phyloP scores from a whole-genome alignment of 2,888 invertebrate genomes.

The Apamea epomidion region DNA sequence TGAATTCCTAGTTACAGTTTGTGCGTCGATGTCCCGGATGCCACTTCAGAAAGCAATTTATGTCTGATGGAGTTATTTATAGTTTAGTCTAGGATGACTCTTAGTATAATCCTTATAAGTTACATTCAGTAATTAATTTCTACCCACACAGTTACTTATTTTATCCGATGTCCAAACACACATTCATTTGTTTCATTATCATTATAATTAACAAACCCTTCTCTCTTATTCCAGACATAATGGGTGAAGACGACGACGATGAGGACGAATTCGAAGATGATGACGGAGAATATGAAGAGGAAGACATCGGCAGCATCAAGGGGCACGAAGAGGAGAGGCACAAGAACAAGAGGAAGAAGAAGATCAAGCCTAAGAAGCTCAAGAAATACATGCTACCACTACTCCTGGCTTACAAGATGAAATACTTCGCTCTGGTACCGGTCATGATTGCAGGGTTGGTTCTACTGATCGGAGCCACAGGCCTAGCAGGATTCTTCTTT shows the following conservation, averaged over 20 bases:
- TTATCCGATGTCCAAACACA: too few species aligned
- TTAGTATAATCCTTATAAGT: neutral
- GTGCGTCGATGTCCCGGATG: too few species aligned
- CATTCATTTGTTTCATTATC: too few species aligned
- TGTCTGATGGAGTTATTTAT: neutral
- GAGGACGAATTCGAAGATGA: constrained; percentile 81
- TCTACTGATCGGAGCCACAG: constrained; percentile 94
- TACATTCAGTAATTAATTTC: neutral
- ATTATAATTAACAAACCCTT: neutral
- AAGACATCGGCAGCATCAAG: constrained; percentile 69
- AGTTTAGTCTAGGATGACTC: neutral
- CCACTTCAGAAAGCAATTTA: too few species aligned
- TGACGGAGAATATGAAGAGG: constrained; percentile 74
- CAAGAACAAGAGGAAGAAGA: constrained; percentile 70
- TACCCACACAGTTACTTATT: neutral
- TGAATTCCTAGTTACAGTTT: too few species aligned
- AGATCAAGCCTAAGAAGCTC: constrained; percentile 90
- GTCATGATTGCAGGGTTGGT: constrained; percentile 93
- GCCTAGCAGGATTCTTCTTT: constrained; percentile 96
- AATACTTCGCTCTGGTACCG: constrained; percentile 94
- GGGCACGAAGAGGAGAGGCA: constrained; percentile 66
- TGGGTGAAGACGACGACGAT: constrained; percentile 81
- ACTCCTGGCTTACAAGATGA: constrained; percentile 95
- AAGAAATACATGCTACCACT: constrained; percentile 94
- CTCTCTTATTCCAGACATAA: constrained; percentile 77